These are phyloP conservation scores for Coracias cyanogaster DNA, from an alignment of 2,797 vertebrate species.

Conservation along the genomic window DNA sequence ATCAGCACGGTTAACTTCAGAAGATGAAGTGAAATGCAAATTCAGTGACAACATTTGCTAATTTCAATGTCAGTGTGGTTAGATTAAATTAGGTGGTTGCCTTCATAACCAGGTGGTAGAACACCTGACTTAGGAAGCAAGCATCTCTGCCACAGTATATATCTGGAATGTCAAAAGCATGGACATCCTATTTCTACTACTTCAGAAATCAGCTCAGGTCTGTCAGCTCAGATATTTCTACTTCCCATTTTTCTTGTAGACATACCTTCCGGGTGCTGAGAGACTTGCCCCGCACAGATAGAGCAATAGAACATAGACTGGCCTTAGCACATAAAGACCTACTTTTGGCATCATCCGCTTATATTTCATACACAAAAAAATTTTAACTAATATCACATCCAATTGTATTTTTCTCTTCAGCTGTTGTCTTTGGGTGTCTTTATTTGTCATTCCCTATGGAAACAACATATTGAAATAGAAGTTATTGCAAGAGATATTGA, in stretches of 20 bases:
- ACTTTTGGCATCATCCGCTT: not conserved
- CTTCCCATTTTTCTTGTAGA: not conserved
- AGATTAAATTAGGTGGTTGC: not conserved
- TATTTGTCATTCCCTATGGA: not conserved
- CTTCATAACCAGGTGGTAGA: not conserved
- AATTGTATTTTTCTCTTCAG: not conserved
- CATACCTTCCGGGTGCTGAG: not conserved
- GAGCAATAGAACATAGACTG: not conserved
- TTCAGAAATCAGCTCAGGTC: not conserved
- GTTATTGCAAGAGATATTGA: not conserved
- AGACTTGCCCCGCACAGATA: not conserved
- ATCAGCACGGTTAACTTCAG: not conserved
- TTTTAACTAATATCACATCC: not conserved
- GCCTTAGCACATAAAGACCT: not conserved
- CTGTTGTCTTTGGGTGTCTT: not conserved
- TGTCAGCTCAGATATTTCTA: not conserved
- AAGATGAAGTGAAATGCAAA: not conserved
- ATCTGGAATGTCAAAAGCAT: not conserved
- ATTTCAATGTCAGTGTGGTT: not conserved
- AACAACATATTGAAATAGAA: not conserved
- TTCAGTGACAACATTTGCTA: not conserved
- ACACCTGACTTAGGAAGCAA: not conserved
- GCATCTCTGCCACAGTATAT: not conserved
- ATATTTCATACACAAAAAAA: not conserved
- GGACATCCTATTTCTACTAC: not conserved